phyloP scores from a whole-genome alignment of 2,888 invertebrate genomes.

The Acleris holmiana region DNA sequence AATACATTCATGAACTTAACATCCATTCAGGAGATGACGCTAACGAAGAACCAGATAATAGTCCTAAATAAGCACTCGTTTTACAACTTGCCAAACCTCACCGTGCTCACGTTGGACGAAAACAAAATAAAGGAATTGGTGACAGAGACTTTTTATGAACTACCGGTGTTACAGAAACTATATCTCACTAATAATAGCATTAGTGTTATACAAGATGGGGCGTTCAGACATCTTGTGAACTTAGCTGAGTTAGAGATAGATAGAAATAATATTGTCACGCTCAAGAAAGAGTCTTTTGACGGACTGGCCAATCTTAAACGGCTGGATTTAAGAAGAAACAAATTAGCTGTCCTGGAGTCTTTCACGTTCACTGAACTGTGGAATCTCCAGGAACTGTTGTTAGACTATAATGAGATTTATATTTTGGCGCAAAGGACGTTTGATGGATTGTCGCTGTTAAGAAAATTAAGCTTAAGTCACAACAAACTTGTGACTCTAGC shows the following conservation, averaged over 20 bases:
- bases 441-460: slow-evolving; percentile 89
- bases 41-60: slow-evolving; percentile 89
- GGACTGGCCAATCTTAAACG: slow-evolving; percentile 89
- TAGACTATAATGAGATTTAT: slow-evolving; percentile 89
- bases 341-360: slow-evolving; percentile 89
- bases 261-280: slow-evolving; percentile 88
- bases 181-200: slow-evolving; percentile 94
- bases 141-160: slow-evolving; percentile 89
- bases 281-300: slow-evolving; percentile 90
- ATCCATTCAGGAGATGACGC: slow-evolving; percentile 87
- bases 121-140: slow-evolving; percentile 90
- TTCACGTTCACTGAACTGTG: slow-evolving; percentile 91
- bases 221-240: slow-evolving; percentile 89
- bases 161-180: slow-evolving; percentile 89
- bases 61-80: slow-evolving; percentile 88
- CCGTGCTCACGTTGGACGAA: slow-evolving; percentile 88
- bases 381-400: slow-evolving; percentile 87
- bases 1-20: slow-evolving; percentile 91
- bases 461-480: slow-evolving; percentile 89
- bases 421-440: slow-evolving; percentile 91
- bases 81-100: slow-evolving; percentile 88
- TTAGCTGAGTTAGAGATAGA: slow-evolving; percentile 92
- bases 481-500: slow-evolving; percentile 89
- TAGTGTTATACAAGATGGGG: slow-evolving; percentile 92
- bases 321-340: slow-evolving; percentile 90